phyloP scores from a whole-genome alignment of 2,797 vertebrate genomes.

The Manis crassicaudata region DNA sequence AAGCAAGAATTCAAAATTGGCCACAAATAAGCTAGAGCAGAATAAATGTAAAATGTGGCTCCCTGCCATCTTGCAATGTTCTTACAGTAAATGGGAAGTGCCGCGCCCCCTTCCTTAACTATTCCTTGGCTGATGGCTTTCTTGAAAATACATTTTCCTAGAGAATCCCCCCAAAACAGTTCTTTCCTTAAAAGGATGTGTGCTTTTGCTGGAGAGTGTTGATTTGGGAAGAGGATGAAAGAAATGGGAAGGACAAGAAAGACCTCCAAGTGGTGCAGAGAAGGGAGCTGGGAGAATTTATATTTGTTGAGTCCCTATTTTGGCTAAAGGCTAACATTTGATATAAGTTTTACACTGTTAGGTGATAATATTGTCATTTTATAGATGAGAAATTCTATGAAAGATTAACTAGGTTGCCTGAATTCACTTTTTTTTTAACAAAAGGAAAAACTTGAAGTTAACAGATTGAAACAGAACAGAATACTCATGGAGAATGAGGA shows the following conservation, averaged over 20 bases:
- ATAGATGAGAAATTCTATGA: neutral
- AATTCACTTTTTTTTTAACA: neutral
- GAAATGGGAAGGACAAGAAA: neutral
- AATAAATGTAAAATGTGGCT: slow-evolving; percentile 5
- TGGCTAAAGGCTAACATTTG: neutral
- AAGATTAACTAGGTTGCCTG: neutral
- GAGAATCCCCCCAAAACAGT: slow-evolving; percentile 9
- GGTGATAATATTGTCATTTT: neutral
- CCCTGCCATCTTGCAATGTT: neutral
- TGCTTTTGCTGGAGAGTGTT: slow-evolving; percentile 43
- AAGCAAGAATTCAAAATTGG: slow-evolving; percentile 40
- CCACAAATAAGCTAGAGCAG: neutral
- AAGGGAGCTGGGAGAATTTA: neutral
- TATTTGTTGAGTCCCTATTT: neutral
- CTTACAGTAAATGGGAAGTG: slow-evolving; percentile 11
- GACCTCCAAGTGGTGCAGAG: neutral
- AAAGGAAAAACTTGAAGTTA: neutral
- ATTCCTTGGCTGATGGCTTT: neutral
- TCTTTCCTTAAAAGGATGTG: slow-evolving; percentile 61
- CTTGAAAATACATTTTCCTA: slow-evolving; percentile 18
- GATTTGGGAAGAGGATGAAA: slow-evolving; percentile 65
- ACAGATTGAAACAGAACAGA: neutral
- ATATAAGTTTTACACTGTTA: neutral
- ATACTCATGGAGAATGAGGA: neutral
- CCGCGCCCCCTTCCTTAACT: neutral